phyloP scores from a whole-genome alignment of 2,888 invertebrate genomes.

The Salpingus planirostris region DNA sequence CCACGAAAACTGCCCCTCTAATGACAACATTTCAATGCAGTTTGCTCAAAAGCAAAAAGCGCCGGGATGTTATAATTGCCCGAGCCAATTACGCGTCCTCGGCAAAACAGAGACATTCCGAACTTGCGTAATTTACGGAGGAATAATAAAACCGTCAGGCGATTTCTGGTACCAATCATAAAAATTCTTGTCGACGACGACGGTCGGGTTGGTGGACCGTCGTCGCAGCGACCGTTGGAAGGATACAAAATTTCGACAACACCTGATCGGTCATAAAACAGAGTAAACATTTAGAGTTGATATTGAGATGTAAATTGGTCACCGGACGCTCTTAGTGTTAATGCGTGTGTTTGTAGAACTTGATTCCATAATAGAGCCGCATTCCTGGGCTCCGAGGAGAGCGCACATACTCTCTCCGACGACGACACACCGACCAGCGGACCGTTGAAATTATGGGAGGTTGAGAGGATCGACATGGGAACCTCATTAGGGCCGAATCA shows the following conservation, averaged over 20 bases:
- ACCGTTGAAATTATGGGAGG: slow-evolving; percentile 14
- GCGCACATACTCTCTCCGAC: slow-evolving; percentile 4
- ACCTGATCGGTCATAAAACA: slow-evolving; percentile 32
- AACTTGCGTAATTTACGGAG: slow-evolving; percentile 12
- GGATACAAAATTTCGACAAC: slow-evolving; percentile 24
- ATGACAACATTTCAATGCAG: no score
- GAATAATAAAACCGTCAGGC: slow-evolving; percentile 8
- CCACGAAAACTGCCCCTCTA: no score
- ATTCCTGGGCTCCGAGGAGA: slow-evolving; percentile 27
- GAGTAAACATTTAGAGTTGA: slow-evolving; percentile 33
- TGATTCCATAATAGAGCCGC: slow-evolving; percentile 43
- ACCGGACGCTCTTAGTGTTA: slow-evolving; percentile 37
- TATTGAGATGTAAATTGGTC: slow-evolving; percentile 43
- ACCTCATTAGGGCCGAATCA: no score
- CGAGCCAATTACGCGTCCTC: no score
- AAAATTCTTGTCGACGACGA: slow-evolving; percentile 13
- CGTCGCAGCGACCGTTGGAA: slow-evolving; percentile 9
- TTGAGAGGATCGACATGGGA: no score
- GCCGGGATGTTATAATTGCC: no score
- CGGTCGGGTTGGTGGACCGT: no score
- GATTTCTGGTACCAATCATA: slow-evolving; percentile 8
- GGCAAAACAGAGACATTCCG: no score
- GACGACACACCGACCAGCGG: slow-evolving; percentile 13
- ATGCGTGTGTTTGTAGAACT: slow-evolving; percentile 42
- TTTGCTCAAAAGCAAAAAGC: no score